Evolutionary conservation across 2,888 invertebrate genomes (phyloP), one percentile per base, ranked within the genome.

Genomic region (Drosophila acutilabella): DNA sequence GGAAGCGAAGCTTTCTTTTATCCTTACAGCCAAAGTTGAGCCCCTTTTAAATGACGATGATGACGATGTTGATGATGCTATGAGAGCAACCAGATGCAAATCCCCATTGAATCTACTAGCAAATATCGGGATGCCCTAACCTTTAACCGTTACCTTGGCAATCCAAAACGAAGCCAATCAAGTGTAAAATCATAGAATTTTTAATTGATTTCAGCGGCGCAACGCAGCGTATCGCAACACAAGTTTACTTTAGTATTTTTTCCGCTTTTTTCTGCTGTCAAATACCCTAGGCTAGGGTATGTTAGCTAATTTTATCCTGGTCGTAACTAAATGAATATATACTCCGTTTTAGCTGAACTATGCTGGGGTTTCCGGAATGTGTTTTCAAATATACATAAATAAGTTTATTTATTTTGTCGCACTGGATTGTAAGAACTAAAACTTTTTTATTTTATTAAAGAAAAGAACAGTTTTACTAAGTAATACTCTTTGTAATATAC

Each of bases 121-220:
- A 23, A 20, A 30, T 45, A 14, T 14, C 11, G 20, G 23, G 11
- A 8, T 36, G 4, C 14, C 11, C n/a, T 6, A 11, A 2, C 14
- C 44, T 33, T 10, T 20, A 42, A 14, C 47, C 36, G 81, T 81
- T 83, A 71, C 83, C 88, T 76, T 76, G 88, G 59, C 83, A 68
- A 82, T 80, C 52, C 62, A 74, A 81, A 85, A 80, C 78, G 73
- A 71, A 67, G 65, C 57, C 83, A 83, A 88, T 83, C 83, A 88
- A 87, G 83, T 78, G 80, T 71, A 82, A 85, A 88, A 85, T 83
- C 88, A 84, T 78, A 73, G 82, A 75, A 88, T 85, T 83, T 83
- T 88, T 87, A 87, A 80, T 83, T 83, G 83, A 87, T 87, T 81
- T 68, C 78, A 67, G 40, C 64, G 72, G 64, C 53, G 71, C 79